Conservation (phyloP, 1,140 invertebrate genomes). For the Colletes latitarsis region DNA sequence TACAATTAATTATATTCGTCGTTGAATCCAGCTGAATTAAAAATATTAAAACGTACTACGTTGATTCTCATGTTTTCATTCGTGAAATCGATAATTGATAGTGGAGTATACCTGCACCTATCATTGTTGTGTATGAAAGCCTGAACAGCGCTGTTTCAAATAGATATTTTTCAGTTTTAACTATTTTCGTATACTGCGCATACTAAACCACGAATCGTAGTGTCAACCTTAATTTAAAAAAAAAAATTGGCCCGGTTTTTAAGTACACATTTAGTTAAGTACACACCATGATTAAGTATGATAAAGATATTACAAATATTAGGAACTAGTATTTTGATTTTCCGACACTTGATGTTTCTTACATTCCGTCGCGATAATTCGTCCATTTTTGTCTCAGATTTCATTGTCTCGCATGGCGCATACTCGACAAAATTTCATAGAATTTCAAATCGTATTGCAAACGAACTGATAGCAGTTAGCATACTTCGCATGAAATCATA, state of each 20-base stretch:
- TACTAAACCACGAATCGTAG: too few species aligned
- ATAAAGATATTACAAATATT: slow-evolving; percentile 2
- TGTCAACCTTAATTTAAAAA: background rate
- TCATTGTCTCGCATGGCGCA: background rate
- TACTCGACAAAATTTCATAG: background rate
- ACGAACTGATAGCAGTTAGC: background rate
- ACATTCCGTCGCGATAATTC: background rate
- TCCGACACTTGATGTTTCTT: background rate
- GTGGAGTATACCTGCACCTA: too few species aligned
- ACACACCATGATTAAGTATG: background rate
- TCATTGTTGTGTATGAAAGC: too few species aligned
- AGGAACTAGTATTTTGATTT: background rate
- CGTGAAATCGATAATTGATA: too few species aligned
- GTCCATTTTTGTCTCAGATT: background rate
- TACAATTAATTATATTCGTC: background rate
- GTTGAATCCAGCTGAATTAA: too few species aligned
- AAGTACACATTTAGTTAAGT: background rate
- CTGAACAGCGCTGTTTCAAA: too few species aligned
- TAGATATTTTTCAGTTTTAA: too few species aligned
- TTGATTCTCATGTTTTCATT: too few species aligned
- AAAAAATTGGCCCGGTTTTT: background rate
- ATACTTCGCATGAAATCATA: background rate
- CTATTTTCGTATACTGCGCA: too few species aligned
- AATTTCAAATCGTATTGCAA: background rate
- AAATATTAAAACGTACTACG: too few species aligned